These are phyloP conservation scores for Macaria notata DNA, from an alignment of 2,888 invertebrate species.

Conservation along the genomic window DNA sequence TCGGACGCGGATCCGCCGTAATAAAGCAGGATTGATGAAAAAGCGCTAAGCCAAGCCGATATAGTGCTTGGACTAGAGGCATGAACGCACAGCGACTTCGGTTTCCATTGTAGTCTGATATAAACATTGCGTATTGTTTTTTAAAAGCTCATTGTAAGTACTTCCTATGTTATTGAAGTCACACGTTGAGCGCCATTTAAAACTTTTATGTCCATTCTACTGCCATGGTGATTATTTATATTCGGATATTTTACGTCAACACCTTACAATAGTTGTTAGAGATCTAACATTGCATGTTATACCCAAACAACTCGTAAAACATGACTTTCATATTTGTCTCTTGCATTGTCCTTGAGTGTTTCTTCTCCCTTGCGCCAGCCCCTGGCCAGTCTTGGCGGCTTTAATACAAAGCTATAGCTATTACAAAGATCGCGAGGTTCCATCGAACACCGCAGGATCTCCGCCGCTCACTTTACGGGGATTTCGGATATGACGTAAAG, in stretches of 20 bases:
- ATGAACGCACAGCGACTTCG: conserved; percentile 21
- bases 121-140: no score
- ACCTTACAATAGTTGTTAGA: no score
- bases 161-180: no score
- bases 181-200: no score
- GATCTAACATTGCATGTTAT: no score
- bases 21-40: conserved; percentile 84
- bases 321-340: no score
- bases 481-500: conserved; percentile 82
- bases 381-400: conserved; percentile 69
- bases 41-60: conserved; percentile 84
- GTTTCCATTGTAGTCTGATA: no score
- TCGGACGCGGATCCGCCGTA: conserved; percentile 76
- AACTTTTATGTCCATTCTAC: no score
- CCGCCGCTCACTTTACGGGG: conserved; percentile 79
- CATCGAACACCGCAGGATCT: conserved; percentile 77
- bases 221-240: no score
- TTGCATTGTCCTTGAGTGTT: background rate
- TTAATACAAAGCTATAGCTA: conserved; percentile 82
- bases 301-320: no score
- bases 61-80: conserved; percentile 52
- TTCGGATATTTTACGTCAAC: no score
- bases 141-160: no score
- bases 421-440: conserved; percentile 75
- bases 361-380: conserved; percentile 60